Conservation (phyloP, 2,113 vertebrate species). For the Alectura lathami region DNA sequence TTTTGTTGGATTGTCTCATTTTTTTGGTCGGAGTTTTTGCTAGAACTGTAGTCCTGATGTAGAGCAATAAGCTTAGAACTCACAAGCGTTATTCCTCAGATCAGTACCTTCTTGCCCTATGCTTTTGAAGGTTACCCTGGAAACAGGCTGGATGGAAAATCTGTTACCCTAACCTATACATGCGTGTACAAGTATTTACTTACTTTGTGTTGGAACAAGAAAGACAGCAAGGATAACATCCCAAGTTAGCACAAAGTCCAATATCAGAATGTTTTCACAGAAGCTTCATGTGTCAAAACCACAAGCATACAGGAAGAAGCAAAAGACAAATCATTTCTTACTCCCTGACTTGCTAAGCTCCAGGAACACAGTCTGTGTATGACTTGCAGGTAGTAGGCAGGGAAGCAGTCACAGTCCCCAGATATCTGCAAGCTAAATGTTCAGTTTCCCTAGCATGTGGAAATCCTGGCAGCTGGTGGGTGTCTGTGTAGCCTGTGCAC, state of each 20-base stretch:
- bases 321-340: not conserved
- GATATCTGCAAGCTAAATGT: not conserved
- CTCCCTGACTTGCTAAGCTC: not conserved
- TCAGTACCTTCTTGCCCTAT: not conserved
- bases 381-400: rapidly evolving
- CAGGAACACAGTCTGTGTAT: not conserved
- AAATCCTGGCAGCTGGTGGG: not conserved
- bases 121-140: constrained; percentile 26
- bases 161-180: not conserved
- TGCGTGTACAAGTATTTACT: not conserved
- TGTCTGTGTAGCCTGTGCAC: not conserved
- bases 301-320: not conserved
- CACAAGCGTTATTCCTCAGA: not conserved
- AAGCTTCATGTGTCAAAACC: not conserved
- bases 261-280: not conserved
- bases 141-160: not conserved
- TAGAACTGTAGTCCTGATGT: not conserved
- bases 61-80: not conserved
- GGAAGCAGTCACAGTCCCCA: not conserved
- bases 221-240: not conserved
- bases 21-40: not conserved
- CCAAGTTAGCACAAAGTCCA: not conserved
- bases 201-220: not conserved
- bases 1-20: too few species aligned
- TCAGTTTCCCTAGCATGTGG: not conserved